These are phyloP conservation scores for Ichneumoninae sp. DNA, from an alignment of 2,888 invertebrate genomes.

Conservation along the genomic window DNA sequence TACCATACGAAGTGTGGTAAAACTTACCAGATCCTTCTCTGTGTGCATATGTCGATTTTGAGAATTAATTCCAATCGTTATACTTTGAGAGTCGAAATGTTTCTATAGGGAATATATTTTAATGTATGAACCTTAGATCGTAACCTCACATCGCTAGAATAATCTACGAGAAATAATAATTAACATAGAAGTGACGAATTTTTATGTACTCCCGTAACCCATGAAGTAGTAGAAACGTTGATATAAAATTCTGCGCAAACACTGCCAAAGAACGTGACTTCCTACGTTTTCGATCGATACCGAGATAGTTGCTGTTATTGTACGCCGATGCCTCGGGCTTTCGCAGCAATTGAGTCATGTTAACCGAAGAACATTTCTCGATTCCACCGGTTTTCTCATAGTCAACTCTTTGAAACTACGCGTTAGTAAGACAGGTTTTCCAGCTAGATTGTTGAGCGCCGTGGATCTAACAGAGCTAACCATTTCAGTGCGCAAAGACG, in stretches of 20 bases:
- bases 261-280: constrained; percentile 26
- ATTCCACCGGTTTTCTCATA: constrained; percentile 44
- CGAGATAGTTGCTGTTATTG: constrained; percentile 32
- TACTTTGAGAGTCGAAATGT: too few relatives aligned
- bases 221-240: constrained; percentile 67
- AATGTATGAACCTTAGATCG: not conserved
- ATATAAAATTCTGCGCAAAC: constrained; percentile 14
- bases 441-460: constrained; percentile 71
- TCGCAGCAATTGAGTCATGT: constrained; percentile 60
- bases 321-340: constrained; percentile 13
- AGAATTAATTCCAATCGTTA: too few relatives aligned
- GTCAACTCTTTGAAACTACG: constrained; percentile 35
- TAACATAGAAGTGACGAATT: constrained; percentile 72
- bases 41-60: constrained; percentile 15
- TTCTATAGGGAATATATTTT: too few relatives aligned
- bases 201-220: constrained; percentile 80
- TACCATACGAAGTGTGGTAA: too few relatives aligned
- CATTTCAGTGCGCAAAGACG: constrained; percentile 65
- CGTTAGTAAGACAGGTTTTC: constrained; percentile 66
- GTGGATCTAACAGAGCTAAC: constrained; percentile 72
- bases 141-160: not conserved
- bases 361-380: constrained; percentile 51
- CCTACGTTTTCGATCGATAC: constrained; percentile 18
- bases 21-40: too few relatives aligned
- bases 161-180: not conserved